Evolutionary conservation across 2,113 vertebrate genomes (phyloP).

Genomic region (Cranoglanis bouderius): DNA sequence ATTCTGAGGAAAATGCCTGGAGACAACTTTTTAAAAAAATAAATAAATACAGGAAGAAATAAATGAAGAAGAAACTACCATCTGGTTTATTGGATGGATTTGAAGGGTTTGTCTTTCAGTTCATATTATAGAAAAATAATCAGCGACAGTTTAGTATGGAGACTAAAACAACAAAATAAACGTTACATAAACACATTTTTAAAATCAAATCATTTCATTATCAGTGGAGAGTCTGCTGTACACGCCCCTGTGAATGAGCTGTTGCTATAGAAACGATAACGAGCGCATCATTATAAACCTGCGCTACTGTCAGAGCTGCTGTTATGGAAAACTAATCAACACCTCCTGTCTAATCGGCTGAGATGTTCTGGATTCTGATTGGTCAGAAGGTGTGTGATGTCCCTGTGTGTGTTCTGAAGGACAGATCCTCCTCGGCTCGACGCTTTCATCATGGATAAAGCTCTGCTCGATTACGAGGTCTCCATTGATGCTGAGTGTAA

Average conservation of each 20-base stretch:
- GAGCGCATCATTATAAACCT: background rate
- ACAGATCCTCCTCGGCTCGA: conserved; percentile 90
- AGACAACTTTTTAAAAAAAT: background rate
- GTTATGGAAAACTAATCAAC: background rate
- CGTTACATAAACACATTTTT: background rate
- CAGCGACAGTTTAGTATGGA: no score
- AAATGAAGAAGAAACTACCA: background rate
- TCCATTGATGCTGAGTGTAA: conserved; percentile 96
- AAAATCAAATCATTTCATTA: no score
- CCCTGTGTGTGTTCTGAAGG: conserved; percentile 68
- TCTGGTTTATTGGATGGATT: background rate
- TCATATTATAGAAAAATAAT: background rate
- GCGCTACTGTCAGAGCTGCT: background rate
- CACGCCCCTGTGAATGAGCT: no score
- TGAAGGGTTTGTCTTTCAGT: background rate
- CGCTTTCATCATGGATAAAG: conserved; percentile 99
- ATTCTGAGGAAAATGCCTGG: background rate
- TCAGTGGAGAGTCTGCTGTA: no score
- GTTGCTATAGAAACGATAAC: background rate
- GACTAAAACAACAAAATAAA: no score
- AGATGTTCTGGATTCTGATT: background rate
- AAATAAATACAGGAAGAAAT: background rate
- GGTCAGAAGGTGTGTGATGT: conserved; percentile 30
- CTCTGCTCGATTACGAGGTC: conserved; percentile 94
- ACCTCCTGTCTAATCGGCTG: background rate